These are phyloP conservation scores for Myiagra hebetior DNA, from an alignment of 2,113 vertebrate species.

Conservation along the genomic window DNA sequence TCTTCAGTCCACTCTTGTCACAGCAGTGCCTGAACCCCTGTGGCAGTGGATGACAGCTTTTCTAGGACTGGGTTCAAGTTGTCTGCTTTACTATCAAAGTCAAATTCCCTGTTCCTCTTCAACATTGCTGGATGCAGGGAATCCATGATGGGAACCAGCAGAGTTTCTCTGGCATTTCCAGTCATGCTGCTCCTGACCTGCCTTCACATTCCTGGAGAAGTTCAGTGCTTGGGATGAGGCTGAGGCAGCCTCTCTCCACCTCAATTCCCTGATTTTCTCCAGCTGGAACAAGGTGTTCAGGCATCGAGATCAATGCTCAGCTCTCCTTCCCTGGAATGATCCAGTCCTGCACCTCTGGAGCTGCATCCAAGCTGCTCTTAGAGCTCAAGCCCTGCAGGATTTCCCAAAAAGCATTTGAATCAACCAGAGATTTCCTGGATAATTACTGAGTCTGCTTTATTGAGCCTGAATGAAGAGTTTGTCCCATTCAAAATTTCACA, in stretches of 20 bases:
- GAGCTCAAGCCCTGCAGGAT: background rate
- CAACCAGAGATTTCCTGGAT: background rate
- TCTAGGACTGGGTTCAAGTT: background rate
- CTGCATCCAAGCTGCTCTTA: background rate
- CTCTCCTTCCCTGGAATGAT: background rate
- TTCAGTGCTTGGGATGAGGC: background rate
- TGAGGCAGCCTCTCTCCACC: background rate
- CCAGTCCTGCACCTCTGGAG: background rate
- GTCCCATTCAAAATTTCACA: background rate
- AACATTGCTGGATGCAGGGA: background rate
- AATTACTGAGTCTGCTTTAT: background rate
- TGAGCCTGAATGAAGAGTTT: background rate
- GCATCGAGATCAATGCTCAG: background rate
- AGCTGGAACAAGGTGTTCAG: background rate
- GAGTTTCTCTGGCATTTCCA: background rate
- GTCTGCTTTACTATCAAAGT: background rate
- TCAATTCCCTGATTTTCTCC: background rate
- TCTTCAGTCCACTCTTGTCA: background rate
- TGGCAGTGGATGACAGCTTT: background rate
- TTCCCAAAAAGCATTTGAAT: background rate
- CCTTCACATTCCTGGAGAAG: background rate
- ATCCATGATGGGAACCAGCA: background rate
- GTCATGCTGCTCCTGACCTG: rapidly evolving
- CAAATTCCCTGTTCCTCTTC: background rate
- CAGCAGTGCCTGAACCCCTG: background rate